These are phyloP conservation scores for Oreochromis aureus DNA, from an alignment of 2,113 vertebrate genomes.

Conservation along the genomic window DNA sequence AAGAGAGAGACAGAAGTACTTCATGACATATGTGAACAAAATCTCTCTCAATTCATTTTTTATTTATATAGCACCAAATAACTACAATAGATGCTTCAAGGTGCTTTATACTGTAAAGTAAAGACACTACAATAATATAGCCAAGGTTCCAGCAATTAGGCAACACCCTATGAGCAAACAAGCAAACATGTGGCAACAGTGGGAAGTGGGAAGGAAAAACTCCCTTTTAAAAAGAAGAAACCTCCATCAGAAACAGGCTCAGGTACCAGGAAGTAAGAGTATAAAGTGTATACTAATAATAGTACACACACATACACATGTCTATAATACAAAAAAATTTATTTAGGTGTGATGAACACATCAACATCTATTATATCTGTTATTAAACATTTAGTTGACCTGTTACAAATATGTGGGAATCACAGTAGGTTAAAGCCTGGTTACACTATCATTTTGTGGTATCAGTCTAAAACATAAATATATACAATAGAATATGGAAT, in stretches of 20 bases:
- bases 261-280: background rate
- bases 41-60: background rate
- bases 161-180: background rate
- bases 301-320: background rate
- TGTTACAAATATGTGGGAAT: background rate
- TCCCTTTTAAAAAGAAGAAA: background rate
- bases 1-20: background rate
- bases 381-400: background rate
- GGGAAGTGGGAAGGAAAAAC: background rate
- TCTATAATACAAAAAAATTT: background rate
- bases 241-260: background rate
- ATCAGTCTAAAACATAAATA: background rate
- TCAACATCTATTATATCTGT: background rate
- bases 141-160: background rate
- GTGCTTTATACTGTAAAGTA: background rate
- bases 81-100: background rate
- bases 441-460: background rate
- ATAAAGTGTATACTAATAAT: background rate
- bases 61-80: background rate
- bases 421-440: background rate
- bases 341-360: background rate
- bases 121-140: background rate
- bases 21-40: background rate
- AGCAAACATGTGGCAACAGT: background rate
- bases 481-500: background rate